These are phyloP conservation scores for Arnoldichthys spilopterus DNA, from an alignment of 2,797 vertebrate species.

Conservation along the genomic window DNA sequence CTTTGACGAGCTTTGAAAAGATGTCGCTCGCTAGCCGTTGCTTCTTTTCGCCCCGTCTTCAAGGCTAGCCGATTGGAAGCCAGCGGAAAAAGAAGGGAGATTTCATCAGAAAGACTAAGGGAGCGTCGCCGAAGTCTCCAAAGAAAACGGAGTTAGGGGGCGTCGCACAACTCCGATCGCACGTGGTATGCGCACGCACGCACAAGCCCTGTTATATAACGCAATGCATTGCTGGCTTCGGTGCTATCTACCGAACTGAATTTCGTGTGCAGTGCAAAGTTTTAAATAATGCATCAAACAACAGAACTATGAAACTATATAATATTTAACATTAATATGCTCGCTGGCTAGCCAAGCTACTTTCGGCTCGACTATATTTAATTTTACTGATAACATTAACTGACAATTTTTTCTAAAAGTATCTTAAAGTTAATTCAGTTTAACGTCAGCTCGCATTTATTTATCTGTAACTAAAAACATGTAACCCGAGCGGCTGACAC, in stretches of 20 bases:
- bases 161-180: slow-evolving; percentile 46
- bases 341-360: not conserved
- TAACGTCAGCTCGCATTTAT: not conserved
- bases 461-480: not conserved
- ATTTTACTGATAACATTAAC: too few species aligned
- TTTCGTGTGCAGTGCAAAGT: too few species aligned
- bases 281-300: too few species aligned
- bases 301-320: too few species aligned
- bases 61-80: slow-evolving; percentile 31
- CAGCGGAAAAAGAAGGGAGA: slow-evolving; percentile 54
- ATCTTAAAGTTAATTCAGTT: not conserved
- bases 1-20: not conserved
- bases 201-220: slow-evolving; percentile 46
- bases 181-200: slow-evolving; percentile 18
- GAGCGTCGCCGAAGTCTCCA: slow-evolving; percentile 58
- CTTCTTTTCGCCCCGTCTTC: slow-evolving; percentile 12
- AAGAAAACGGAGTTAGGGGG: slow-evolving; percentile 52
- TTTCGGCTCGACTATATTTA: not conserved
- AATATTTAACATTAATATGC: too few species aligned
- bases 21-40: not conserved
- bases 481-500: too few species aligned
- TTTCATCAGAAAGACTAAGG: slow-evolving; percentile 83
- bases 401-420: not conserved
- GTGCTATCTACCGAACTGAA: not conserved
- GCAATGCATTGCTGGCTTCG: not conserved